Base-by-base conservation (phyloP, 2,113 vertebrate species). In the Anoura caudifer region DNA sequence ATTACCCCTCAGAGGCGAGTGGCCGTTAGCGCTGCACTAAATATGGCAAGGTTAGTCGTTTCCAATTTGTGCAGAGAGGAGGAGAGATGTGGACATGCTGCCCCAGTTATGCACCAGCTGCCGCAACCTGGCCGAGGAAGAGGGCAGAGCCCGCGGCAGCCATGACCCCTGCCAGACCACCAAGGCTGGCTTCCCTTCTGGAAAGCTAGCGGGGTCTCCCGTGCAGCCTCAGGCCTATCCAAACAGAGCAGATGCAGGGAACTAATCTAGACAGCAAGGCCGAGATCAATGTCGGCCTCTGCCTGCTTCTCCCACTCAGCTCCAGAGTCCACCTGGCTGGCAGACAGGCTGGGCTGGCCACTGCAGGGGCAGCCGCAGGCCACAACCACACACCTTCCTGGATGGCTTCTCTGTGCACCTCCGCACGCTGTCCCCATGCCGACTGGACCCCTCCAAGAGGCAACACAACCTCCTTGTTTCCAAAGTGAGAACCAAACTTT, bases 1-100 rank as follows among this genome's bases (percentile, higher is more conserved):
- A 99, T 99, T 99, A 99, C 99, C 99, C 99, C 98, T 98, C 96
- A 97, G 98, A 99, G 99, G 99, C 98, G 98, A 95, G 97, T 97
- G 95, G 99, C 99, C 98, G 98, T 99, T 98, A 99, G 98, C 98
- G 43, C 98, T 92, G 97, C 98, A 96, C 98, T 98, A 97, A 99
- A 98, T 98, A 98, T 97, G 99, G 98, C 97, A 98, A 98, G 99
- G 98, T 98, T 98, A 98, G 99, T 98, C 98, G 97, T 98, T 98
- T 98, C 98, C 98, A 98, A 97, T 98, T 98, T 98, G 98, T 97
- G 98, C 98, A 97, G 92, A 97, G 97, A 97, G 97, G 95, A 95
- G 96, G 96, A 94, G 98, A 95, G 96, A 77, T 56, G 94, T 86
- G 97, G 96, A 96, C 92, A 61, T 0, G 90, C 85, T 84, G 47